These are phyloP conservation scores for Protobothrops mucrosquamatus DNA, from an alignment of 2,113 vertebrate genomes.

Conservation along the genomic window DNA sequence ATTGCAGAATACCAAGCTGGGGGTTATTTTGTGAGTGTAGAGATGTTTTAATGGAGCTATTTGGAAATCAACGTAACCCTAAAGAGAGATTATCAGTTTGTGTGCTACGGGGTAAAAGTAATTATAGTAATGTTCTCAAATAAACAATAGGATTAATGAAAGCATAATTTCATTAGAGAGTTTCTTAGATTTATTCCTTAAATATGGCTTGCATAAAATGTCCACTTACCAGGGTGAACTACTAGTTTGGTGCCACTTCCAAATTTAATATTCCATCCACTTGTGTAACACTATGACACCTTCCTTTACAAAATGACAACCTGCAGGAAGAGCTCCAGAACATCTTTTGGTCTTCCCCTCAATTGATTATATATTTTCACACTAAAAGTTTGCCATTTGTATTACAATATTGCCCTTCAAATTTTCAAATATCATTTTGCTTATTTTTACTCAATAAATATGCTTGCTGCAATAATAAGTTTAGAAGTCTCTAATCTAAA, in stretches of 20 bases:
- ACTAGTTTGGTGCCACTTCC: constrained; percentile 53
- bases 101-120: not conserved
- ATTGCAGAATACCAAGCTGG: not conserved
- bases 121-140: not conserved
- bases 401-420: not conserved
- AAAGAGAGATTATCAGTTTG: not conserved
- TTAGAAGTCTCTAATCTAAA: not conserved
- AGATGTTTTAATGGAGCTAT: not conserved
- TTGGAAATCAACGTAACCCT: not conserved
- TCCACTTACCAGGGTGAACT: constrained; percentile 52
- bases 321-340: not conserved
- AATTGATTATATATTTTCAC: not conserved
- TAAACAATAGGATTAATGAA: not conserved
- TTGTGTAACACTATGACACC: constrained; percentile 35
- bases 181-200: not conserved
- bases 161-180: not conserved
- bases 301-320: constrained; percentile 49
- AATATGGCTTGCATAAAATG: not conserved
- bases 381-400: not conserved
- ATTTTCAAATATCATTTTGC: not conserved
- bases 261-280: constrained; percentile 49
- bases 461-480: not conserved
- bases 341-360: not conserved
- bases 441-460: not conserved
- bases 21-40: not conserved